These are phyloP conservation scores for Pteruthius melanotis DNA, from an alignment of 2,113 vertebrate genomes.

Conservation along the genomic window DNA sequence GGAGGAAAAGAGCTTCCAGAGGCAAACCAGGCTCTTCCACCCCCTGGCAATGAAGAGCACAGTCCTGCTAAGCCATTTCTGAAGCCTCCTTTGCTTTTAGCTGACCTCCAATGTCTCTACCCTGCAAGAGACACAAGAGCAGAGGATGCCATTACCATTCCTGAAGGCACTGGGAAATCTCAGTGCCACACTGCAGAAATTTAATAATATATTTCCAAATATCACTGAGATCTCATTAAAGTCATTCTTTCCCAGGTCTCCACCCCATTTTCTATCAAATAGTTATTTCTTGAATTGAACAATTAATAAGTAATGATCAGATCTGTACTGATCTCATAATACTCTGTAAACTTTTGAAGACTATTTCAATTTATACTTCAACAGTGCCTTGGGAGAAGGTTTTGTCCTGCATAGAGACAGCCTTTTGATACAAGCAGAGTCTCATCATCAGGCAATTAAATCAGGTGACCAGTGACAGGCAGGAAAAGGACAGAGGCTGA, in stretches of 20 bases:
- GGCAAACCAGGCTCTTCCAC: not conserved
- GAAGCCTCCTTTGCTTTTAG: not conserved
- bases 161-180: not conserved
- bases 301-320: slow-evolving; percentile 55
- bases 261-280: slow-evolving; percentile 8
- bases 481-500: not conserved
- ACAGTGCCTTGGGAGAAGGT: not conserved
- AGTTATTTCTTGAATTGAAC: slow-evolving; percentile 29
- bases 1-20: not conserved
- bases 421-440: not conserved
- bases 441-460: slow-evolving; percentile 13
- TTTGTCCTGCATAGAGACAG: not conserved
- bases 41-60: not conserved
- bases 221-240: slow-evolving; percentile 3
- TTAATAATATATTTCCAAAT: slow-evolving; percentile 13
- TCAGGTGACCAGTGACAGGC: not conserved
- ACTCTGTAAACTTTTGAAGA: slow-evolving; percentile 23
- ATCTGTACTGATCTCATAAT: not conserved
- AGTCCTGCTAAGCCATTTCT: not conserved
- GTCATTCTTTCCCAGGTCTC: not conserved
- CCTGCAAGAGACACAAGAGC: not conserved
- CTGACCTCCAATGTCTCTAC: not conserved
- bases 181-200: not conserved
- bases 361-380: slow-evolving; percentile 30
- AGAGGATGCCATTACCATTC: not conserved